These are phyloP conservation scores for Biston stratarius DNA, from an alignment of 2,888 invertebrate species.

Conservation along the genomic window DNA sequence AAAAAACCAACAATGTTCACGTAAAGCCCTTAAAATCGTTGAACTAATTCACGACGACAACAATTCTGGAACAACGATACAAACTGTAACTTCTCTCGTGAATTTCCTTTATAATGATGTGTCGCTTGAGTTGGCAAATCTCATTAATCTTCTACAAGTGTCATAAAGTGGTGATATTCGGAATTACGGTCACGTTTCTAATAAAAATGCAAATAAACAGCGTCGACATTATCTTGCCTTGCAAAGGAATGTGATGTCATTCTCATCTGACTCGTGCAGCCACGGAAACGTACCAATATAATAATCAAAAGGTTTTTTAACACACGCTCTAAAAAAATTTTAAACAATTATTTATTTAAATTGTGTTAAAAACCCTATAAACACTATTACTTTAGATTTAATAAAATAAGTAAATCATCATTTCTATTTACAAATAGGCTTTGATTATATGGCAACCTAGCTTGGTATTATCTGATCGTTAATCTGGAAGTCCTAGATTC, in stretches of 20 bases:
- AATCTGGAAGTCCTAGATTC: too few relatives aligned
- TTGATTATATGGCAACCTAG: too few relatives aligned
- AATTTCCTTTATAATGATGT: conserved; percentile 23
- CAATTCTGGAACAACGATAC: conserved; percentile 8
- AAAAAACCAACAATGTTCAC: too few relatives aligned
- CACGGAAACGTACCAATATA: not conserved
- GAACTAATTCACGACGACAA: not conserved
- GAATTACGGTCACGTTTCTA: conserved; percentile 52
- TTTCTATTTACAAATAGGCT: too few relatives aligned
- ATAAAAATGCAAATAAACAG: conserved; percentile 62
- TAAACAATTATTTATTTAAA: too few relatives aligned
- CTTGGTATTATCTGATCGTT: too few relatives aligned
- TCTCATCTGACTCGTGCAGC: conserved; percentile 29
- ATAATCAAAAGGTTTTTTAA: not conserved
- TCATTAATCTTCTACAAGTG: conserved; percentile 41
- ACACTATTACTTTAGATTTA: too few relatives aligned
- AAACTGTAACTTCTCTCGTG: not conserved
- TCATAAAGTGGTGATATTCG: conserved; percentile 34
- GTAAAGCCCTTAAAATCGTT: too few relatives aligned
- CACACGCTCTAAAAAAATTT: too few relatives aligned
- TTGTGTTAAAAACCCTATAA: not conserved
- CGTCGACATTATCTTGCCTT: conserved; percentile 40
- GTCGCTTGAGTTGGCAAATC: conserved; percentile 24
- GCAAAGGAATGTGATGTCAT: conserved; percentile 45
- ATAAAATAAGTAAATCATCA: too few relatives aligned